Evolutionary conservation across 1,140 invertebrate genomes (phyloP).

Genomic region (Drosophila leontia): DNA sequence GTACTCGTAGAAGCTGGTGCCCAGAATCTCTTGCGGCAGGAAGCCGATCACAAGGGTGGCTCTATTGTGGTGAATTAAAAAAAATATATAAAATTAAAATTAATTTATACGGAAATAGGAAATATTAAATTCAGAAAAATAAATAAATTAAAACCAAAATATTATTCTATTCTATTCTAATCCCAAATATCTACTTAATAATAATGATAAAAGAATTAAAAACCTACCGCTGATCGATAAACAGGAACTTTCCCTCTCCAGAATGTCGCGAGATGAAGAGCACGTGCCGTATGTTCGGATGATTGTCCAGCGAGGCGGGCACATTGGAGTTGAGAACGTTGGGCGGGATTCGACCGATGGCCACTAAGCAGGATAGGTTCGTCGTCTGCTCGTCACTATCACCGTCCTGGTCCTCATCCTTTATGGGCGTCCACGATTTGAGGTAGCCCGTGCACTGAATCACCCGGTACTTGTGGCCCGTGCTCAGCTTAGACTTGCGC

Average conservation of each 20-base stretch:
- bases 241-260: slow-evolving; percentile 97
- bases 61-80: slow-evolving; percentile 87
- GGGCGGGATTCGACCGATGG: slow-evolving; percentile 90
- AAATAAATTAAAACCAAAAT: too few relatives aligned
- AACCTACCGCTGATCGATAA: slow-evolving; percentile 94
- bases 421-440: slow-evolving; percentile 95
- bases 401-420: slow-evolving; percentile 88
- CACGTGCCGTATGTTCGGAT: slow-evolving; percentile 86
- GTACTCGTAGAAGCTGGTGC: slow-evolving; percentile 97
- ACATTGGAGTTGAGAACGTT: slow-evolving; percentile 85
- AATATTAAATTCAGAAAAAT: too few relatives aligned
- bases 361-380: slow-evolving; percentile 94
- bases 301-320: slow-evolving; percentile 78
- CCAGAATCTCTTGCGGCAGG: slow-evolving; percentile 95
- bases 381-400: slow-evolving; percentile 90
- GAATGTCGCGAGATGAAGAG: slow-evolving; percentile 95
- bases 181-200: too few relatives aligned
- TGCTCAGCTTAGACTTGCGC: slow-evolving; percentile 88
- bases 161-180: too few relatives aligned
- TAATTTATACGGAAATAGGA: too few relatives aligned
- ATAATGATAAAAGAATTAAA: not conserved
- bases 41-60: slow-evolving; percentile 95
- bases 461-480: slow-evolving; percentile 90
- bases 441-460: slow-evolving; percentile 96
- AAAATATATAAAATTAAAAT: too few relatives aligned